Evolutionary conservation across 2,797 vertebrate species (phyloP).

Genomic region (Propithecus deckenii): DNA sequence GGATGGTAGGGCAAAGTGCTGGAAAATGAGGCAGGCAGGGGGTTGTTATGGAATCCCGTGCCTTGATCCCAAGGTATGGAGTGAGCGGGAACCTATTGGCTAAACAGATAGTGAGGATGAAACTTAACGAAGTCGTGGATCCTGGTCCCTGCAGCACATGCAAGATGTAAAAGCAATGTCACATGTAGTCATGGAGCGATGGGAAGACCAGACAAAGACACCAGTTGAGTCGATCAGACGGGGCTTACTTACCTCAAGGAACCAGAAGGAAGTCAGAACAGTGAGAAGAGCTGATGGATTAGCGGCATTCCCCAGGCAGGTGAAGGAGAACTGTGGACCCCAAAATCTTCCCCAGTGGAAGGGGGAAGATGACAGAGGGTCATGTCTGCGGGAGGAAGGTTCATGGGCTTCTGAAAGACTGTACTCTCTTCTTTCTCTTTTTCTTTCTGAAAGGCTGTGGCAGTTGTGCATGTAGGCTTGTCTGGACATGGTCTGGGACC

Average conservation of each 20-base stretch:
- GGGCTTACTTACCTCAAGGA: neutral
- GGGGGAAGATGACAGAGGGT: neutral
- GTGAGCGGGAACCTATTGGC: neutral
- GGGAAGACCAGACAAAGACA: neutral
- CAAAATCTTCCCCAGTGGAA: neutral
- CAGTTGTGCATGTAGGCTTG: neutral
- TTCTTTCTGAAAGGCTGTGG: neutral
- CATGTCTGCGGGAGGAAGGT: neutral
- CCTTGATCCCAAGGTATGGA: neutral
- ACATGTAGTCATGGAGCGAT: neutral
- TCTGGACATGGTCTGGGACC: neutral
- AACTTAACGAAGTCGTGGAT: neutral
- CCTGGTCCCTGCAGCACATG: fast-evolving
- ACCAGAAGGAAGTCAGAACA: neutral
- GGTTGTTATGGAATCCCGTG: neutral
- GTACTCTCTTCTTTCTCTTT: neutral
- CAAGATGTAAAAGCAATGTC: neutral
- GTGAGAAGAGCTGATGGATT: neutral
- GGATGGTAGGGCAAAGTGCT: neutral
- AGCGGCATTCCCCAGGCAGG: neutral
- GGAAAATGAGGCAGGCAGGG: neutral
- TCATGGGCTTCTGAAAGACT: neutral
- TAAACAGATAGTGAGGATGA: neutral
- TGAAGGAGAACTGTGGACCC: neutral
- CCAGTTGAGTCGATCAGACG: neutral